Base-by-base conservation (phyloP, 2,797 vertebrate species). In the Takifugu ocellatus region DNA sequence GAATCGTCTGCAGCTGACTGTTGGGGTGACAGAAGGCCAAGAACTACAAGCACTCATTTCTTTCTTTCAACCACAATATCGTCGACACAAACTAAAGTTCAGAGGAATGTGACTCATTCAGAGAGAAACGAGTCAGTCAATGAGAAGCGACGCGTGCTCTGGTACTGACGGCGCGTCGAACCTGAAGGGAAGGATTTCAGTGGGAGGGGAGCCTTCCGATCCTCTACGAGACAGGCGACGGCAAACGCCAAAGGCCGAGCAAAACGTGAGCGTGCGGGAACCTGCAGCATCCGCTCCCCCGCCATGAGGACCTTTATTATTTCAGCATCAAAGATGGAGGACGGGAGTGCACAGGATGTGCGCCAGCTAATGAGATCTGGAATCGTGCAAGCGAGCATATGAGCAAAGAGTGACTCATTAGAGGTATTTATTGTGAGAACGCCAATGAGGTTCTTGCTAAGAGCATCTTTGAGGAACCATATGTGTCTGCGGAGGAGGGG, bases 391-490 rank as follows among this genome's bases (percentile, higher is more conserved):
- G 25, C 15, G 33, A 6, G 67, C 24, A 29, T 46, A 36, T 2
- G 17, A 56, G 65, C 17, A 1, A 15, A 50, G 25, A 53, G 54
- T 82, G 77, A 87, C 67, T 89, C 87, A 87, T 66, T 70, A 82
- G 66, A 73, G 61, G 62, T 70, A 73, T 81, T 70, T 63, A 62
- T 68, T 70, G 66, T 66, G 66, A 81, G 73, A 76, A 81, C 70
- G 72, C 86, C 82, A 88, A 87, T 85, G 81, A 74, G 67, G 59
- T 75, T 72, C 56, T 76, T 74, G 78, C 61, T 72, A 75, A 73
- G 59, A 84, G 71, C 66, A 64, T 68, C 64, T 87, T 78, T 75
- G 76, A 87, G 85, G 80, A 86, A 84, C 77, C 72, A 71, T 73
- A 50, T 73, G 70, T 75, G 66, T 61, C 55, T 69, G 59, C 43